These are phyloP conservation scores for Drosophila tristis DNA, from an alignment of 1,140 invertebrate species.

Conservation along the genomic window DNA sequence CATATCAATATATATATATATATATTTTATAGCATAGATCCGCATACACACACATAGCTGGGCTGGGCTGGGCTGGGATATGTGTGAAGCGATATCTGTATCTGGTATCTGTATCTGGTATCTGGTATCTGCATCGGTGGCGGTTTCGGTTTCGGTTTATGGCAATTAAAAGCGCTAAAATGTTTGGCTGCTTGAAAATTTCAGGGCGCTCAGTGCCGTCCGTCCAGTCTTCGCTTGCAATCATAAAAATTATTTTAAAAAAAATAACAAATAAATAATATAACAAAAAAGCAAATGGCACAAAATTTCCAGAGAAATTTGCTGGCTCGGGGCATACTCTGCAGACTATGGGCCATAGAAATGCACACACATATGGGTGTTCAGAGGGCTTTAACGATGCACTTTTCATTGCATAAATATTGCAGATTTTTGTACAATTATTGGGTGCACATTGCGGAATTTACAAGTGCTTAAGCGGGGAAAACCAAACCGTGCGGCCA, in stretches of 20 bases:
- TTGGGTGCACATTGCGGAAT: too few species aligned
- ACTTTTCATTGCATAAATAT: too few species aligned
- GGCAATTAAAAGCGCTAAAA: constrained; percentile 78
- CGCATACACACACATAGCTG: constrained; percentile 1
- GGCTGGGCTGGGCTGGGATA: too few species aligned
- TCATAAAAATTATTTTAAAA: constrained; percentile 46
- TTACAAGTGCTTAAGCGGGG: too few species aligned
- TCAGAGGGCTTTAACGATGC: too few species aligned
- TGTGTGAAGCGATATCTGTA: background rate
- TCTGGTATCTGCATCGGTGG: background rate
- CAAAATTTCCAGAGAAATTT: too few species aligned
- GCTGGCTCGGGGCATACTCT: too few species aligned
- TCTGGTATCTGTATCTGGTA: too few species aligned
- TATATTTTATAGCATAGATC: constrained; percentile 21
- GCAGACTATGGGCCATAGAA: too few species aligned
- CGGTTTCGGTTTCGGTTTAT: constrained; percentile 48
- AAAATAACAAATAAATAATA: constrained; percentile 10
- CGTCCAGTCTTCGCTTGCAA: constrained; percentile 36
- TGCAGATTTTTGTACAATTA: too few species aligned
- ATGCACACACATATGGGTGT: too few species aligned
- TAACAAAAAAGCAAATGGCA: background rate
- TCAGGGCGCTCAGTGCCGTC: constrained; percentile 43
- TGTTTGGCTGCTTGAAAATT: constrained; percentile 74
- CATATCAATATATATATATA: constrained; percentile 14
- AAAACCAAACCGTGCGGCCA: too few species aligned